Evolutionary conservation across 2,113 vertebrate species (phyloP).

Genomic region (Anarrhichthys ocellatus): DNA sequence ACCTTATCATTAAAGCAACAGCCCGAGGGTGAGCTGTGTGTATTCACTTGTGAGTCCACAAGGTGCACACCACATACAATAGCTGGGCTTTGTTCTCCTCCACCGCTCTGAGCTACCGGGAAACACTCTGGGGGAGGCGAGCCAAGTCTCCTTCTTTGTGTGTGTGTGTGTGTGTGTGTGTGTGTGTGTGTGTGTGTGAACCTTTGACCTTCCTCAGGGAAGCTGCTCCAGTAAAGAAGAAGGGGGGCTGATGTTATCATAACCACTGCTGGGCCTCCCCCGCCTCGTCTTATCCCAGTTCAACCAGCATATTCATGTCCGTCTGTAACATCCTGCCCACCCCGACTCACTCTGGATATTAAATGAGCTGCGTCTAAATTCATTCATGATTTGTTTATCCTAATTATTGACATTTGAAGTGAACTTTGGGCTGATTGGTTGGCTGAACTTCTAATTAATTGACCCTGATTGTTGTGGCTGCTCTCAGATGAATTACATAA

Average conservation of each 20-base stretch:
- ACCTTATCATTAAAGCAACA: background rate
- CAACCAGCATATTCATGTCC: constrained; percentile 13
- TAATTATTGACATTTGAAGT: background rate
- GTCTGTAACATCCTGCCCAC: background rate
- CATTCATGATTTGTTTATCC: background rate
- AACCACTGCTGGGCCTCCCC: constrained; percentile 44
- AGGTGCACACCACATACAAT: constrained; percentile 49
- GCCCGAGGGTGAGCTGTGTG: background rate
- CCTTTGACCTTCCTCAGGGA: constrained; percentile 80
- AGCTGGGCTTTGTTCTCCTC: constrained; percentile 62
- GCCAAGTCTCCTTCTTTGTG: constrained; percentile 46
- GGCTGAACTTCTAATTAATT: background rate
- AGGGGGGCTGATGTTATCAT: constrained; percentile 49
- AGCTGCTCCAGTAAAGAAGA: constrained; percentile 51
- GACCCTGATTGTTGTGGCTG: background rate
- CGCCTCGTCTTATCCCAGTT: constrained; percentile 24
- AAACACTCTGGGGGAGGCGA: constrained; percentile 42
- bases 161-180: constrained; percentile 25
- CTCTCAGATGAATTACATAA: background rate
- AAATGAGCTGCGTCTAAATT: background rate
- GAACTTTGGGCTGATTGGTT: background rate
- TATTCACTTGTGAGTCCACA: constrained; percentile 26
- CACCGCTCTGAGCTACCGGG: constrained; percentile 47
- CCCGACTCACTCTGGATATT: background rate
- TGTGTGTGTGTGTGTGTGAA: constrained; percentile 61